These are phyloP conservation scores for Danio tinwini DNA, from an alignment of 2,797 vertebrate genomes.

Conservation along the genomic window DNA sequence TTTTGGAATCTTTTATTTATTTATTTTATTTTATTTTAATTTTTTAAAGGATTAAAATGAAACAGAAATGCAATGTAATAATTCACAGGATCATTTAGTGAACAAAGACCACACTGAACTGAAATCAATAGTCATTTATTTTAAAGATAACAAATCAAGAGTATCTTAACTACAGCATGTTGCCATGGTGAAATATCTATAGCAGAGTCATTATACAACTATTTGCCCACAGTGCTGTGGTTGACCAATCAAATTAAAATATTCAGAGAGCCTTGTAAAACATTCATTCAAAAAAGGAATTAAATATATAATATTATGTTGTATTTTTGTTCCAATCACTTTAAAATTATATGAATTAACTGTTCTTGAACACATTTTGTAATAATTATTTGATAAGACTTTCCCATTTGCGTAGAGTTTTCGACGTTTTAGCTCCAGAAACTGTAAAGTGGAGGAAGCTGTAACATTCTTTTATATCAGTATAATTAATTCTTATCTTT, in stretches of 20 bases:
- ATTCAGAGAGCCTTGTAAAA: not conserved
- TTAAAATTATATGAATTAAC: not conserved
- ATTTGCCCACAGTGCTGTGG: not conserved
- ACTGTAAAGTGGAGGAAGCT: slow-evolving; percentile 9
- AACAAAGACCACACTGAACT: too few relatives aligned
- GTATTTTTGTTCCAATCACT: not conserved
- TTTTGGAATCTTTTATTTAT: too few relatives aligned
- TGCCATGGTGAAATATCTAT: not conserved
- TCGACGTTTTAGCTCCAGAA: not conserved
- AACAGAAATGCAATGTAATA: too few relatives aligned
- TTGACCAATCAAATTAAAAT: not conserved
- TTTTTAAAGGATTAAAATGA: too few relatives aligned
- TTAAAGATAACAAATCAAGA: not conserved
- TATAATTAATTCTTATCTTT: slow-evolving; percentile 31
- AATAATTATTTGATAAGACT: slow-evolving; percentile 4
- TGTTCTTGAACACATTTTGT: not conserved
- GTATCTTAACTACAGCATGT: not conserved
- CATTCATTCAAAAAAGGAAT: not conserved
- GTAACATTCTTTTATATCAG: slow-evolving; percentile 8
- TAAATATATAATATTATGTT: not conserved
- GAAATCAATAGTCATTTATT: too few relatives aligned
- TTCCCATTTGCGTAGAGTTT: slow-evolving; percentile 12
- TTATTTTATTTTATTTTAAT: too few relatives aligned
- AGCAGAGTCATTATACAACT: not conserved
- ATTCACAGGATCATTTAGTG: too few relatives aligned